These are phyloP conservation scores for Lasiommata megera DNA, from an alignment of 2,888 invertebrate species.

Conservation along the genomic window DNA sequence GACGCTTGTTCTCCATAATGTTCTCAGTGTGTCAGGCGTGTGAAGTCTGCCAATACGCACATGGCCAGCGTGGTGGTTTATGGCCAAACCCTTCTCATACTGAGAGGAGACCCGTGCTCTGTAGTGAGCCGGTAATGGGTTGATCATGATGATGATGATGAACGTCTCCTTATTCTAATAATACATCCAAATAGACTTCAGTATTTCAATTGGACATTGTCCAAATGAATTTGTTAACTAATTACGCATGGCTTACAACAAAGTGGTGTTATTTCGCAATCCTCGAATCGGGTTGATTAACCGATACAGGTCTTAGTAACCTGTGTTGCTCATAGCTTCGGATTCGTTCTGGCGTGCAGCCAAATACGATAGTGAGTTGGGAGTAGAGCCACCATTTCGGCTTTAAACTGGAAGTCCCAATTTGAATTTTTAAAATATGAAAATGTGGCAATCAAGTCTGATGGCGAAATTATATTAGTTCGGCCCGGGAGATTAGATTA, in stretches of 20 bases:
- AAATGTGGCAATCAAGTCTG: background rate
- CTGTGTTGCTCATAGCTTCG: conserved; percentile 65
- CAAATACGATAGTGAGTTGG: conserved; percentile 40
- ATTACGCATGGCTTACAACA: conserved; percentile 31
- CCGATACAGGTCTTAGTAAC: conserved; percentile 67
- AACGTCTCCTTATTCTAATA: background rate
- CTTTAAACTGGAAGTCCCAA: conserved; percentile 3
- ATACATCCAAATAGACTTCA: background rate
- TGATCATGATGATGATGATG: too few species aligned
- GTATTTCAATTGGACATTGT: conserved; percentile 24
- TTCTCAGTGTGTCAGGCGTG: too few species aligned
- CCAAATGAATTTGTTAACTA: conserved; percentile 35
- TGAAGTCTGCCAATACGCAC: too few species aligned
- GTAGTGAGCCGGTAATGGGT: too few species aligned
- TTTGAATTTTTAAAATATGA: conserved; percentile 1
- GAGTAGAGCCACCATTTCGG: conserved; percentile 25
- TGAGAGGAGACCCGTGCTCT: too few species aligned
- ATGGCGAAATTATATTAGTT: background rate
- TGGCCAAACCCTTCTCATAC: too few species aligned
- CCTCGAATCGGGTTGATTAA: conserved; percentile 73
- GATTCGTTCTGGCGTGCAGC: conserved; percentile 65
- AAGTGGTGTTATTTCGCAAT: conserved; percentile 43
- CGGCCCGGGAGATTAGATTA: background rate
- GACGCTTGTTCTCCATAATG: too few species aligned
- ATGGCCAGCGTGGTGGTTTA: too few species aligned